Evolutionary conservation across 2,113 vertebrate species (phyloP), one percentile per base, ranked within the genome.

Genomic region (Cacatua alba): DNA sequence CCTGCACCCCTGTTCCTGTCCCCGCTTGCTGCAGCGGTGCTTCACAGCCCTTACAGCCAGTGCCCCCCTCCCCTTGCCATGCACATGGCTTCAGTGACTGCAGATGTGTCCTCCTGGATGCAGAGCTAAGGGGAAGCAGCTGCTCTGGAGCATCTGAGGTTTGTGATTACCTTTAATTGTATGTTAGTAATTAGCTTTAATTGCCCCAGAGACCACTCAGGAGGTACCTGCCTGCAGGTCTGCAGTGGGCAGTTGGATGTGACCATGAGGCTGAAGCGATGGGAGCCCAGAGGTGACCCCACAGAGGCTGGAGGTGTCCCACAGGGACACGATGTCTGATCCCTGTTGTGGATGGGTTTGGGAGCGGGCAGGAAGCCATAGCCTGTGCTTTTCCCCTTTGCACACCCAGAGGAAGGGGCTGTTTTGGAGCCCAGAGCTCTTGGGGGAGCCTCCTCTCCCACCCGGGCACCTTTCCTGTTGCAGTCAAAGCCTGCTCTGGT

Each of bases 381-480:
- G 14, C 23, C 29, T 26, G 16, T 14, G 46, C 21, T 19, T 14
- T 14, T 21, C 33, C 41, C 3, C 41, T 31, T 31, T 9, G 3
- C 19, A 7, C 5, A 4, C 4, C 9, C 5, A 1, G 35, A 28
- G 70, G 17, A 57, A 11, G 57, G 57, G 43, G 59, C 51, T 39
- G 59, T 12, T 16, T 15, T 8, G 86, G 77, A 10, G 24, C 41
- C 7, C 48, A 5, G 62, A 11, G 17, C 5, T 33, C 55, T 31
- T 33, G 11, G 31, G 53, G 31, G 31, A 14, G 55, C 55, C 55
- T 4, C 57, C 20, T 15, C 60, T 59, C 18, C 49, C 7, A 3
- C 8, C 17, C 28, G 7, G 7, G 37, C 19, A 23, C 41, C 0
- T 0, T 7, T 57, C 43, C 20, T 21, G 55, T 20, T 17, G 4